Conservation (phyloP, 2,113 vertebrate species). For the Sebastes fasciatus region DNA sequence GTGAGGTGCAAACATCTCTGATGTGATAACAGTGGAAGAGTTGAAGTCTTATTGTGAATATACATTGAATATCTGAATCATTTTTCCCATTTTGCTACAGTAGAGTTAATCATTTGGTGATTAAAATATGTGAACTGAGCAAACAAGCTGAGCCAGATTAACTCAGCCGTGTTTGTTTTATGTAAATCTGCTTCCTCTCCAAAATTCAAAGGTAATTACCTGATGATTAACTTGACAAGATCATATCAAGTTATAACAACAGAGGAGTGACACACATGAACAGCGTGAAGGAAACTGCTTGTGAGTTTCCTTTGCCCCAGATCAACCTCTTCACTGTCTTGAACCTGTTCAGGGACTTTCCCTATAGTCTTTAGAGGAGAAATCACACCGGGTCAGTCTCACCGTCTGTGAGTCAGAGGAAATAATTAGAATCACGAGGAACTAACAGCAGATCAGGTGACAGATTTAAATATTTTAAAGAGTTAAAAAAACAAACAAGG, state of each 20-base stretch:
- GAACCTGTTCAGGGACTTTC: conserved; percentile 32
- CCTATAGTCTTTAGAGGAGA: background rate
- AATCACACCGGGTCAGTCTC: background rate
- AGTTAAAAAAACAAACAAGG: background rate
- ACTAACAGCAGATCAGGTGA: background rate
- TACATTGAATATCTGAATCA: background rate
- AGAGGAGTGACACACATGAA: conserved; percentile 30
- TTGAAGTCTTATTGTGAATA: background rate
- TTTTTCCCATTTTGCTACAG: background rate
- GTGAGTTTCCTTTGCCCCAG: conserved; percentile 15
- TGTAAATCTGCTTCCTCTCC: background rate
- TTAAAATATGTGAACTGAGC: conserved; percentile 16
- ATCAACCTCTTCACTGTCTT: background rate
- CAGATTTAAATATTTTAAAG: background rate
- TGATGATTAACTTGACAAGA: conserved; percentile 8
- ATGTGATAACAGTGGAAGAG: background rate
- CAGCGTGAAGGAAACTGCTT: background rate
- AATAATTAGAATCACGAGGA: background rate
- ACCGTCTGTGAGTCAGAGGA: conserved; percentile 8
- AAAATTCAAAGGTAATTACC: background rate
- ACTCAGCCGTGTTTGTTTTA: background rate
- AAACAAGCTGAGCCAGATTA: conserved; percentile 9
- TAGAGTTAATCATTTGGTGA: background rate
- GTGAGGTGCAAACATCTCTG: background rate
- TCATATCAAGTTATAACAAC: background rate